Base-by-base conservation (phyloP, 2,113 vertebrate genomes). In the Chascanopsetta lugubris region DNA sequence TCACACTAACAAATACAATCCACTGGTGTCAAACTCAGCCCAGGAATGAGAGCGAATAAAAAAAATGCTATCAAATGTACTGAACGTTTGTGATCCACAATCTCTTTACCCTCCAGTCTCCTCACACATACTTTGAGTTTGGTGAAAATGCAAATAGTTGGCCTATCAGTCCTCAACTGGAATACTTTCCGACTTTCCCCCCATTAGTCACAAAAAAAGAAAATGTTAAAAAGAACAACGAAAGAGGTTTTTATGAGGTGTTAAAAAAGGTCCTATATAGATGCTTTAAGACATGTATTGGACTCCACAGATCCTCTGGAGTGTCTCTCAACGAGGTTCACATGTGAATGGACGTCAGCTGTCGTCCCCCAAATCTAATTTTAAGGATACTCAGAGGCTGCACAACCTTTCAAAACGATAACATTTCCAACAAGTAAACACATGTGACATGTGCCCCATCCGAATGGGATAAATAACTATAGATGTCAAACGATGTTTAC, bases 1-100 rank as follows among this genome's bases (percentile, higher is more conserved):
- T n/a, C 17, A 40, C 12, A 4, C 25, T 63, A 2, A 18, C 40
- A 24, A 13, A 40, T 32, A 62, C n/a, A n/a, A n/a, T 50, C 24
- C 42, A 45, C 15, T 13, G 9, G 27, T 11, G 22, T 54, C 34
- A 32, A 77, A 49, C 17, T 25, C 22, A 71, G 77, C 24, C 27
- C 49, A 64, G 61, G 55, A 77, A 80, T 74, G 72, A 59, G 62
- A 40, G n/a, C 26, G n/a, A 68, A 60, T 60, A 57, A 53, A 30
- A n/a, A 30, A 8, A 72, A 60, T 32, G 13, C 22, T 55, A 57
- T 25, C 12, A 59, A 55, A 63, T 34, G 50, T 69, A n/a, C 27
- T 77, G 17, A 65, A 61, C 24, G 26, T 50, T 56, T 15, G 13
- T 13, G 29, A 47, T 43, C 5, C 26, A 11, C 3, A 40, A 43